These are phyloP conservation scores for Heliconius hortense DNA, from an alignment of 2,888 invertebrate genomes.

Conservation along the genomic window DNA sequence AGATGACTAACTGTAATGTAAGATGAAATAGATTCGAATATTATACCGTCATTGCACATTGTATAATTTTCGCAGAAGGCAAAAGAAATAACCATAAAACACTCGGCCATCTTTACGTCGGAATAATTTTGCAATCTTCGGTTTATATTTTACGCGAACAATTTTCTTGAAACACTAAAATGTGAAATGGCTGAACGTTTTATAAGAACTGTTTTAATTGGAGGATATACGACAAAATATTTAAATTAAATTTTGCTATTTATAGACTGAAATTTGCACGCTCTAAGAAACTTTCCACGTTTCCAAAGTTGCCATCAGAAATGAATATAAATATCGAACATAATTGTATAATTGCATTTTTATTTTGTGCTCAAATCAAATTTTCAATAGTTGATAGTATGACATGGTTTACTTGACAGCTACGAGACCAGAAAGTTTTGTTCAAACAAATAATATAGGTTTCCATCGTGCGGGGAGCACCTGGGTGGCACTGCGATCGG, in stretches of 20 bases:
- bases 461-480: conserved; percentile 75
- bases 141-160: conserved; percentile 56
- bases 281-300: neutral
- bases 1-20: conserved; percentile 47
- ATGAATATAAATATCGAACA: too few relatives aligned
- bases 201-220: conserved; percentile 22
- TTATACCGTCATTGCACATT: conserved; percentile 57
- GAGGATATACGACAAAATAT: conserved; percentile 7
- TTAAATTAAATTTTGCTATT: conserved; percentile 11
- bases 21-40: conserved; percentile 52
- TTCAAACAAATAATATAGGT: conserved; percentile 82
- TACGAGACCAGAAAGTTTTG: conserved; percentile 78
- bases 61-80: conserved; percentile 57
- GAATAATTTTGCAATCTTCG: conserved; percentile 63
- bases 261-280: neutral
- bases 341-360: neutral
- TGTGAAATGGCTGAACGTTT: conserved; percentile 11
- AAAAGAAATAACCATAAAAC: conserved; percentile 62
- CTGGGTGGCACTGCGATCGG: conserved; percentile 80
- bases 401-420: conserved; percentile 79
- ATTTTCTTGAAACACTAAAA: conserved; percentile 26
- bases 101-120: conserved; percentile 59
- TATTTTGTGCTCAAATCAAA: neutral
- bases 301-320: too few relatives aligned
- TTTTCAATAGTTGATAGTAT: conserved; percentile 59